phyloP scores from a whole-genome alignment of 2,113 vertebrate genomes.

The Numida meleagris region DNA sequence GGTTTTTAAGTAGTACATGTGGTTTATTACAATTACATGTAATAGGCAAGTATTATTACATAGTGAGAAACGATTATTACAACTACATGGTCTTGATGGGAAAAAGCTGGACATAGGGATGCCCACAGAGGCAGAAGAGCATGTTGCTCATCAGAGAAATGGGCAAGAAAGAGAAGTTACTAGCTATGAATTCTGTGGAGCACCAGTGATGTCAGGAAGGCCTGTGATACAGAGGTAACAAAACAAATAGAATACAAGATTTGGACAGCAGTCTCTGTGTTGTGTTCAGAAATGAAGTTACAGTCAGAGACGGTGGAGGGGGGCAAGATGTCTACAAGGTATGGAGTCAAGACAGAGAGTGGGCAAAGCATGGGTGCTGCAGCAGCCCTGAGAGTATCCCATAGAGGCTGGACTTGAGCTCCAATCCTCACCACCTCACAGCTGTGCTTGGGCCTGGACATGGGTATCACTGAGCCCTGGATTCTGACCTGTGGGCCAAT shows the following conservation, averaged over 20 bases:
- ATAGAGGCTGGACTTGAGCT: neutral
- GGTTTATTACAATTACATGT: neutral
- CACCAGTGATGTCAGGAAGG: neutral
- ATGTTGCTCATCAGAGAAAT: neutral
- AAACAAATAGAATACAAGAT: neutral
- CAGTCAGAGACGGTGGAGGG: neutral
- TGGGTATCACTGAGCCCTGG: neutral
- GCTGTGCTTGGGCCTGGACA: neutral
- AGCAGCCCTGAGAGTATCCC: neutral
- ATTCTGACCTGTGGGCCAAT: neutral
- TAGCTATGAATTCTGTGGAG: neutral
- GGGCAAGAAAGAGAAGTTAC: neutral
- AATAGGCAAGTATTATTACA: neutral
- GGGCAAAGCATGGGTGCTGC: neutral
- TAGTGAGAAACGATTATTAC: neutral
- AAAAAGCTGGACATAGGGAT: neutral
- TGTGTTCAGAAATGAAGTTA: neutral
- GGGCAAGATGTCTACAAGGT: neutral
- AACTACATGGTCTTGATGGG: neutral
- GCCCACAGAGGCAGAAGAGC: neutral
- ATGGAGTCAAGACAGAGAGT: neutral
- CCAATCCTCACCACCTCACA: neutral
- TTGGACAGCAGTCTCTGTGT: neutral
- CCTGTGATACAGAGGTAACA: neutral
- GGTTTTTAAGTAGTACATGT: neutral